A percentile compares a stretch with the other conserved stretches of the same genome.
phyloP scores from a whole-genome alignment of 2,113 vertebrate genomes.

The Cricetomys ansorgei region DNA sequence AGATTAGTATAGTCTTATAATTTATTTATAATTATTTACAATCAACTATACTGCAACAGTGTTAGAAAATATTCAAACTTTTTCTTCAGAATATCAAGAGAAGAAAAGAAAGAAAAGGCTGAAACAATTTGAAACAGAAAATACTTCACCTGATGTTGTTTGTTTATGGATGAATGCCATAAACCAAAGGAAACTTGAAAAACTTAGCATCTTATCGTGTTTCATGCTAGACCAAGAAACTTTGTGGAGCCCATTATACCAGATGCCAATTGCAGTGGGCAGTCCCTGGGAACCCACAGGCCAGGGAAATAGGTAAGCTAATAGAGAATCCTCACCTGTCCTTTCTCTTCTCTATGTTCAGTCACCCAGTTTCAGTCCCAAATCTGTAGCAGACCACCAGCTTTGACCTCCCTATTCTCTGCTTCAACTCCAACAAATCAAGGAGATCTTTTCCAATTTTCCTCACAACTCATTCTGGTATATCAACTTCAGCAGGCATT shows the following conservation, averaged over 20 bases:
- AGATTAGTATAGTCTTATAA: neutral
- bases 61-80: neutral
- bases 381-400: neutral
- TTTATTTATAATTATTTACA: neutral
- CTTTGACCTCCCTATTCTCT: neutral
- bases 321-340: neutral
- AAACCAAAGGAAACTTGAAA: neutral
- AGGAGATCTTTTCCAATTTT: neutral
- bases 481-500: neutral
- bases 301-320: neutral
- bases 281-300: neutral
- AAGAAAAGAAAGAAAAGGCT: neutral
- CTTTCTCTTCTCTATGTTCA: neutral
- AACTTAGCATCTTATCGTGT: neutral
- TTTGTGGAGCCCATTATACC: too few species aligned
- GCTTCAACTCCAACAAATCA: neutral
- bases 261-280: neutral
- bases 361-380: rapidly evolving
- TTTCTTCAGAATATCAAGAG: neutral
- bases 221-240: neutral
- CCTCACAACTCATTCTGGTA: neutral
- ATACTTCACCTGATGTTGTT: neutral
- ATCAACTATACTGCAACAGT: neutral
- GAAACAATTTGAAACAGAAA: neutral
- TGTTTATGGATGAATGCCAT: neutral